Base-by-base conservation (phyloP, 2,888 invertebrate species). In the Metellina segmentata region DNA sequence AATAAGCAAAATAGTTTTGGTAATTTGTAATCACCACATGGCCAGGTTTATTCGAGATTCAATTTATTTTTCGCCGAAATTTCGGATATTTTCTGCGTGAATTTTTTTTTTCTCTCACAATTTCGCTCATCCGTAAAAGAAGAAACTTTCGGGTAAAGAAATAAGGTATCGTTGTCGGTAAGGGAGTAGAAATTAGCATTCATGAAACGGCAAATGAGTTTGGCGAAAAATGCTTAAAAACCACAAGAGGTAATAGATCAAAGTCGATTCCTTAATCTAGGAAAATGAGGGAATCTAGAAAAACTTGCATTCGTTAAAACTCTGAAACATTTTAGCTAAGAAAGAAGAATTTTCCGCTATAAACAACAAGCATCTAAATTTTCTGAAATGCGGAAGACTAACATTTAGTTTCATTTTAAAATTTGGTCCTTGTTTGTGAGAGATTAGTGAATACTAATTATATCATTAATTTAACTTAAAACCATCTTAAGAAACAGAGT, bases 21-120 rank as follows among this genome's bases (percentile, higher is more conserved):
- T 85, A 75, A 85, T 49, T 85, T 52, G 85, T 85, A 61, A 75
- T 85, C 75, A 61, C 34, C 19, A 16, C 61, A 61, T 61, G 61
- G 61, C 61, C 61, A 61, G 61, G 61, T 61, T 61, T 61, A 61
- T 61, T 61, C 61, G 16, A 61, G 61, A 61, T 61, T 61, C 61
- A 61, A 61, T 61, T 61, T 61, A 61, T 61, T 61, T 61, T 61
- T 61, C 61, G 61, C 61, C 61, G 5, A 16, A 16, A 61, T 61
- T 61, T 61, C 9, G 61, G 61, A 61, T 61, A 61, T 11, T 61
- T 61, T 16, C 61, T 16, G 61, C 11, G n/a, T n/a, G 61, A 61
- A 61, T 61, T 8, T 61, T 8, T 34, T 8, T 61, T 61, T 6
- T 6, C 61, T 61, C 16, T 61, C 16, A 4, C 34, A 34, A 34